phyloP scores from a whole-genome alignment of 2,888 invertebrate genomes.

The Magallana nippona region DNA sequence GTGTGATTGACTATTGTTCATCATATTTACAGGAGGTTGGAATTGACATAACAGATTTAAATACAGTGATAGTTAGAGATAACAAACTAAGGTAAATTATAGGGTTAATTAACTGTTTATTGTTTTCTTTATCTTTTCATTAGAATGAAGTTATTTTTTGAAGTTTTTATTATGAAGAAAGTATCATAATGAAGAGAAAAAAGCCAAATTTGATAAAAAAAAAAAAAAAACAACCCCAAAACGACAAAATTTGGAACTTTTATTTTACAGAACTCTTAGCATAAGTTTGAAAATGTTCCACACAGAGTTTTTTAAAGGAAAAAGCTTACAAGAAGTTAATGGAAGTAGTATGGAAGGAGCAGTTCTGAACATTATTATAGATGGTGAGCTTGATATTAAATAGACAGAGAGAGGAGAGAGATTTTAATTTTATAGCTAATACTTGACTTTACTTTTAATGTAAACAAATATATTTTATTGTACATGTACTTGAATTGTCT shows the following conservation, averaged over 20 bases:
- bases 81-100: conserved; percentile 69
- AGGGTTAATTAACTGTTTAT: neutral
- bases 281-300: conserved; percentile 71
- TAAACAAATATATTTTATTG: neutral
- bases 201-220: too few species aligned
- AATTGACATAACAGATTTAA: conserved; percentile 69
- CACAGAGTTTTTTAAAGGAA: conserved; percentile 65
- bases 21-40: conserved; percentile 64
- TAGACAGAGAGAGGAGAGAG: neutral
- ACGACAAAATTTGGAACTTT: neutral
- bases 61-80: conserved; percentile 73
- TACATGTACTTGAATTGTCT: neutral
- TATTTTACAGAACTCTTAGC: conserved; percentile 65
- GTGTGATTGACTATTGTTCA: neutral
- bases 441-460: neutral
- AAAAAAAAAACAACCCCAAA: too few species aligned
- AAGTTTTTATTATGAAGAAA: too few species aligned
- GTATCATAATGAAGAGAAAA: too few species aligned
- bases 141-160: too few species aligned
- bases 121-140: neutral
- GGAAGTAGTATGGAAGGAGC: conserved; percentile 59
- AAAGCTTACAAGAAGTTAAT: conserved; percentile 55
- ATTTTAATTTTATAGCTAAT: neutral
- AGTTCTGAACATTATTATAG: conserved; percentile 14
- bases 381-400: neutral